These are phyloP conservation scores for Linyphia triangularis DNA, from an alignment of 2,888 invertebrate species.

Conservation along the genomic window DNA sequence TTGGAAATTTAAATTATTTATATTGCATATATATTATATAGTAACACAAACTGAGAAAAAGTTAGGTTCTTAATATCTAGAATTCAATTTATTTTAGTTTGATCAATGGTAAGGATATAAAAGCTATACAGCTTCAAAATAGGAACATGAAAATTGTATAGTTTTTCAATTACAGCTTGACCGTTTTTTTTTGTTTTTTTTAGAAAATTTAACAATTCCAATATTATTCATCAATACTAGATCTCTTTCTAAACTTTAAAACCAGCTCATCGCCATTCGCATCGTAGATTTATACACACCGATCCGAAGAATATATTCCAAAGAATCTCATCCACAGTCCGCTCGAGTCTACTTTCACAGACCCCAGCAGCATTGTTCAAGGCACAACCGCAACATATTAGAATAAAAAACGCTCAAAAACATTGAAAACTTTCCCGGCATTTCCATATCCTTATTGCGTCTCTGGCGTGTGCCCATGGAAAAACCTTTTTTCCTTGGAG, in stretches of 20 bases:
- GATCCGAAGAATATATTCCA: not conserved
- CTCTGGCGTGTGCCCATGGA: slow-evolving; percentile 34
- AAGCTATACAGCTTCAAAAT: no score
- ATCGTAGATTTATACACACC: not conserved
- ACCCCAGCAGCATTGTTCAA: not conserved
- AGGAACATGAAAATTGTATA: no score
- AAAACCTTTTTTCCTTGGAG: not conserved
- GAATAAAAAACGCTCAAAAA: slow-evolving; percentile 54
- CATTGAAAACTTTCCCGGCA: slow-evolving; percentile 56
- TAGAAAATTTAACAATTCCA: no score
- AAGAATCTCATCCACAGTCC: slow-evolving; percentile 27
- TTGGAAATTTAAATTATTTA: no score
- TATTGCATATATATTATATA: no score
- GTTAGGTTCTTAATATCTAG: no score
- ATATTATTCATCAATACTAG: no score
- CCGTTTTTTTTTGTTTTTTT: no score
- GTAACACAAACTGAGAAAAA: no score
- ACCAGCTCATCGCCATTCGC: not conserved
- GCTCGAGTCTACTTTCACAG: not conserved
- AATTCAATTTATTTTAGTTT: no score
- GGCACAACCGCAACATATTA: slow-evolving; percentile 51
- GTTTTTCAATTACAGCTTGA: no score
- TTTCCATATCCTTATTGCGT: slow-evolving; percentile 66
- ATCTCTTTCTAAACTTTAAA: not conserved
- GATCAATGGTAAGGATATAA: no score